These are phyloP conservation scores for Bradypodion ventrale DNA, from an alignment of 2,797 vertebrate genomes.

Conservation along the genomic window DNA sequence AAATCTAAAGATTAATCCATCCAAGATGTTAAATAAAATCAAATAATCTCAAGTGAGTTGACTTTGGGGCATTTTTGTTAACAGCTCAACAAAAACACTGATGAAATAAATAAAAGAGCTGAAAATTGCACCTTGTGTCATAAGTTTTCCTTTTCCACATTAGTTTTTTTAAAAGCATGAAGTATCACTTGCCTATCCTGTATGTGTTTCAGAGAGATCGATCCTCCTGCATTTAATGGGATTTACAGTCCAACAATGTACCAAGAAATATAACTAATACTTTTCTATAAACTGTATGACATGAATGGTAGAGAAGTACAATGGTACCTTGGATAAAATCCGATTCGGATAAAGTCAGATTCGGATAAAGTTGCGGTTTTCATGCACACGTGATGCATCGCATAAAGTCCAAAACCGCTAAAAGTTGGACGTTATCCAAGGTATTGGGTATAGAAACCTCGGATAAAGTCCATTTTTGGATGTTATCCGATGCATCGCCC, in stretches of 20 bases:
- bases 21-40: neutral
- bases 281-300: neutral
- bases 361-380: too few relatives aligned
- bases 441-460: too few relatives aligned
- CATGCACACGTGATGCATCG: too few relatives aligned
- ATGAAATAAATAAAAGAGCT: neutral
- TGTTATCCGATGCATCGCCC: too few relatives aligned
- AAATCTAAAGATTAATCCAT: conserved; percentile 3
- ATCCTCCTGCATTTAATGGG: neutral
- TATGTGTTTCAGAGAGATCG: neutral
- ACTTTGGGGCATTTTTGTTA: neutral
- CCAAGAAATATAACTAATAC: neutral
- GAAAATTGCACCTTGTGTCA: neutral
- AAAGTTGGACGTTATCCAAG: too few relatives aligned
- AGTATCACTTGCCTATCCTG: neutral
- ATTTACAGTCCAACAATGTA: neutral
- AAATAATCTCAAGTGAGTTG: neutral
- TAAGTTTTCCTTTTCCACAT: neutral
- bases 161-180: too few relatives aligned
- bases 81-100: neutral
- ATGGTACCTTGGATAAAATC: too few relatives aligned
- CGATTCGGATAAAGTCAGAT: too few relatives aligned
- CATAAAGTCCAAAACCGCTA: too few relatives aligned
- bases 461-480: too few relatives aligned
- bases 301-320: neutral